A percentile compares a stretch with the other conserved stretches of the same genome.
phyloP scores from a whole-genome alignment of 2,113 vertebrate genomes.

The Parotia lawesii region DNA sequence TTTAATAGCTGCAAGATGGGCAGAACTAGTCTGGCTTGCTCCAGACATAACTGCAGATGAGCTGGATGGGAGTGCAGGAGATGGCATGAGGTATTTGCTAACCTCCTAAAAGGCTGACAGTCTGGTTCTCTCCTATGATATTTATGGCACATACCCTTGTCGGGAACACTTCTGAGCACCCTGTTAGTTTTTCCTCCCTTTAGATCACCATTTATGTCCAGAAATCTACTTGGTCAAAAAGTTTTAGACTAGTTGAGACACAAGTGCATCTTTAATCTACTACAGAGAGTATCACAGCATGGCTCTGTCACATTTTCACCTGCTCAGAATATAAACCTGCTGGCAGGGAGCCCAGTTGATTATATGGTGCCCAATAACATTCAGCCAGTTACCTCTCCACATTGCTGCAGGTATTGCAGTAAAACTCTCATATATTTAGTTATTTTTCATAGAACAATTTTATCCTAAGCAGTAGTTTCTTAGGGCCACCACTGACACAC shows the following conservation, averaged over 20 bases:
- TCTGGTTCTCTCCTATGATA: neutral
- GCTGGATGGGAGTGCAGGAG: neutral
- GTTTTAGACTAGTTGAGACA: neutral
- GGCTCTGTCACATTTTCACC: neutral
- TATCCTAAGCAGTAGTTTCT: neutral
- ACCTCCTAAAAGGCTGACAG: neutral
- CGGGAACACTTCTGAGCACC: neutral
- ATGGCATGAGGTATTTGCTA: neutral
- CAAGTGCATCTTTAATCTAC: neutral
- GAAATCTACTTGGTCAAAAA: neutral
- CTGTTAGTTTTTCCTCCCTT: neutral
- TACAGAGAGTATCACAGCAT: neutral
- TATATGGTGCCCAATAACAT: neutral
- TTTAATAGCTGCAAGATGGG: constrained; percentile 34
- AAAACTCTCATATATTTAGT: neutral
- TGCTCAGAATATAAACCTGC: neutral
- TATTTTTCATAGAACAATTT: neutral
- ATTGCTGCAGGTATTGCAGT: neutral
- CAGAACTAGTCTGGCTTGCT: constrained; percentile 42
- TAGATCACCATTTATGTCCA: neutral
- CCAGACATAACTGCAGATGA: neutral
- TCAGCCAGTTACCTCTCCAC: neutral
- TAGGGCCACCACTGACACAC: neutral
- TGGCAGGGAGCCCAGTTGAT: neutral
- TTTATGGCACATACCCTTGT: neutral